phyloP scores from a whole-genome alignment of 2,113 vertebrate genomes.

The Coturnix japonica region DNA sequence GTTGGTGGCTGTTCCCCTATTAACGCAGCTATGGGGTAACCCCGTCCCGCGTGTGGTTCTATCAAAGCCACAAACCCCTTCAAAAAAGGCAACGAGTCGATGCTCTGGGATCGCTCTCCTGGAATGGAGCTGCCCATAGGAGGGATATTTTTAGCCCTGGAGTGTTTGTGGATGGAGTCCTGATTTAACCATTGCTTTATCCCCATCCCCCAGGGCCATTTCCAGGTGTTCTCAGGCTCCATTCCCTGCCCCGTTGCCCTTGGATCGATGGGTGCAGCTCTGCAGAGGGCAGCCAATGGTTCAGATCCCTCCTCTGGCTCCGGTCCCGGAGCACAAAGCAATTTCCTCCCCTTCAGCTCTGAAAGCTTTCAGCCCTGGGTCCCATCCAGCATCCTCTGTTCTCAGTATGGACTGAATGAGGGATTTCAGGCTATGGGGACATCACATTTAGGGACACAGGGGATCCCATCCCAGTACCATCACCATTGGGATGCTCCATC shows the following conservation, averaged over 20 bases:
- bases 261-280: no score
- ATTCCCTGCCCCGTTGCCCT: no score
- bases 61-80: neutral
- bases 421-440: no score
- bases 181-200: neutral
- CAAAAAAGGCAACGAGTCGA: conserved; percentile 30
- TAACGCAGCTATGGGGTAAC: neutral
- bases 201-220: rapidly evolving
- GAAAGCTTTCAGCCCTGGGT: neutral
- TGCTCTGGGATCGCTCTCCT: neutral
- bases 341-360: rapidly evolving
- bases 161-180: neutral
- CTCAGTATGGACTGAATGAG: no score
- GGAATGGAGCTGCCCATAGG: neutral
- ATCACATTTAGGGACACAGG: no score
- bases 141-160: conserved; percentile 21
- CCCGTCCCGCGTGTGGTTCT: neutral
- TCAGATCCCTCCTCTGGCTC: neutral
- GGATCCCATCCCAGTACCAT: no score
- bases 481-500: no score
- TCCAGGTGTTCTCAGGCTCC: neutral
- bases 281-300: neutral
- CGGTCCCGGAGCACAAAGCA: rapidly evolving
- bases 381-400: neutral
- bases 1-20: neutral